Evolutionary conservation across 2,888 invertebrate species (phyloP).

Genomic region (Andrena praecox): DNA sequence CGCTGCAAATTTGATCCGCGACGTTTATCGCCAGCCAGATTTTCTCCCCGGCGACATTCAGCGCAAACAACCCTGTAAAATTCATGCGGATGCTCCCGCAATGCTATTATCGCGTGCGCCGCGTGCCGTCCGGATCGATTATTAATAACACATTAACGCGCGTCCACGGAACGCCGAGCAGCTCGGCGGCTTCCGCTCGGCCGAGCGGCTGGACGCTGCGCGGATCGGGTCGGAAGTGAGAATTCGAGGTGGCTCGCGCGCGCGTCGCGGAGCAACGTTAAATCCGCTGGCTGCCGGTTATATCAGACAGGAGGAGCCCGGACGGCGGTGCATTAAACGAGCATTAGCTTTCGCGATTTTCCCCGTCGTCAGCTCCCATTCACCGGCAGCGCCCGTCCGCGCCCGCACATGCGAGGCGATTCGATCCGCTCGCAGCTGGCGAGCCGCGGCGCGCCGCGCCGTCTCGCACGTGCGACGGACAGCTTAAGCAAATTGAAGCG

Average conservation of each 20-base stretch:
- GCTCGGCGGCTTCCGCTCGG: conserved; percentile 23
- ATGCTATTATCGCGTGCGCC: conserved; percentile 35
- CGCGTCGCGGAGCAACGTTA: conserved; percentile 24
- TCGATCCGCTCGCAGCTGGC: conserved; percentile 61
- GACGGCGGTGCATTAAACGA: conserved; percentile 58
- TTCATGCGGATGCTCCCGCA: conserved; percentile 31
- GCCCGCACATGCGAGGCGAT: conserved; percentile 42
- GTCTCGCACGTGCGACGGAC: conserved; percentile 59
- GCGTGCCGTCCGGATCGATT: conserved; percentile 31
- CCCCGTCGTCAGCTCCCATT: background rate
- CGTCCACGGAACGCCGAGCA: conserved; percentile 19
- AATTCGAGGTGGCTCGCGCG: conserved; percentile 22
- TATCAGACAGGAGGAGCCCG: conserved; percentile 36
- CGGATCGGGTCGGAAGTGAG: conserved; percentile 24
- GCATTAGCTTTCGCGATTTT: conserved; percentile 50
- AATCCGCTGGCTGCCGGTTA: conserved; percentile 19
- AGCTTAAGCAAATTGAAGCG: conserved; percentile 65
- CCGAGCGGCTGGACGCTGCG: background rate
- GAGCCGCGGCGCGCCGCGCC: conserved; percentile 38
- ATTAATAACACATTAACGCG: conserved; percentile 45
- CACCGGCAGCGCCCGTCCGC: conserved; percentile 32
- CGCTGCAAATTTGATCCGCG: conserved; percentile 47
- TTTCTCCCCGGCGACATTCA: conserved; percentile 24
- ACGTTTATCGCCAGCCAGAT: conserved; percentile 38
- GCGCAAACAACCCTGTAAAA: conserved; percentile 36